Base-by-base conservation (phyloP, 2,113 vertebrate species). In the Thalassoma bifasciatum region DNA sequence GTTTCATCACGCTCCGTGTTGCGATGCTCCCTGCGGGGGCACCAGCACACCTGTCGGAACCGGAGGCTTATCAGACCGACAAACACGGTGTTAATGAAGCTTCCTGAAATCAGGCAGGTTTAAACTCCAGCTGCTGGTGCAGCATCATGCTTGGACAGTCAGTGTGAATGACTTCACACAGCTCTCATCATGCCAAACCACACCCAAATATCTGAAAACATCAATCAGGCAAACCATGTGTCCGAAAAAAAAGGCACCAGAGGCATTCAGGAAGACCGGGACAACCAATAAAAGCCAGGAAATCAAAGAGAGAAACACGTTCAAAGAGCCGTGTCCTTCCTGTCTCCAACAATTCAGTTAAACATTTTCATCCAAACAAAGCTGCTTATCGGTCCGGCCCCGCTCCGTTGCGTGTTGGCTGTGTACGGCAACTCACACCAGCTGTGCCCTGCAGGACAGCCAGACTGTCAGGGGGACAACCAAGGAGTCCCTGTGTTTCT, bases 61-160 rank as follows among this genome's bases (percentile, higher is more conserved):
- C 49, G 46, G 42, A 53, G 66, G 42, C 19, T 17, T 17, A 46
- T 75, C 64, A 38, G 60, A 30, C 26, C 4, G 8, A 66, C 42
- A 38, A 50, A 44, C 54, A 40, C 44, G 47, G 42, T 6, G 36
- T 63, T 65, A 47, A 71, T 72, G 50, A 83, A 57, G 61, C 46
- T 17, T 24, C 53, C 52, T 61, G 23, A 49, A 49, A 75, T 62
- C 19, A 51, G 49, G 11, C 38, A 50, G 36, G 46, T 14, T 46
- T 23, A 13, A 60, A 50, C 50, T 60, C 11, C 22, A 30, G 50
- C 19, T 44, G 54, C 24, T 50, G 24, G 52, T 46, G 49, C 21
- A 19, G 34, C 57, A 59, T 50, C 26, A 46, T 13, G 46, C 24
- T 52, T 52, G 52, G 36, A 17, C 52, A 62, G 16, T 12, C 42